These are phyloP conservation scores for Plecotus auritus DNA, from an alignment of 2,113 vertebrate genomes.

Conservation along the genomic window DNA sequence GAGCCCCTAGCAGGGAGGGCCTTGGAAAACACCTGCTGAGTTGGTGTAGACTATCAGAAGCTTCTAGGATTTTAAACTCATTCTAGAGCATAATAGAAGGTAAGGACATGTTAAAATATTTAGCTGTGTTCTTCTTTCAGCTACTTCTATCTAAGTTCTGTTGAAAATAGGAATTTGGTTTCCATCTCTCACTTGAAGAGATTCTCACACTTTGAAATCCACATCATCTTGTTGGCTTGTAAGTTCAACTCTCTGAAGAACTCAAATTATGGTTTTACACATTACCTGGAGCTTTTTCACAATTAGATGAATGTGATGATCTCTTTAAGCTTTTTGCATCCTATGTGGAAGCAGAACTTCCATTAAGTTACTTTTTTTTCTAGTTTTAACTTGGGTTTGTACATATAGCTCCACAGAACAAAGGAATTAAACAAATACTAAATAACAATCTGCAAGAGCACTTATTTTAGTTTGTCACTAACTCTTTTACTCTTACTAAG, in stretches of 20 bases:
- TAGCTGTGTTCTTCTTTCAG: not conserved
- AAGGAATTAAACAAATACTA: not conserved
- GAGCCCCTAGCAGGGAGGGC: too few species aligned
- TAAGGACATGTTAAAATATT: not conserved
- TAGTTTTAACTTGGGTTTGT: not conserved
- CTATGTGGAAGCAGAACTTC: not conserved
- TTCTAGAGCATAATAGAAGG: not conserved
- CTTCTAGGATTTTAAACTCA: not conserved
- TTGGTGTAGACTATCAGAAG: not conserved
- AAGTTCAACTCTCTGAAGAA: not conserved
- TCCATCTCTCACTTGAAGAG: not conserved
- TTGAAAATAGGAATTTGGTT: not conserved
- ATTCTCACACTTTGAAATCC: not conserved
- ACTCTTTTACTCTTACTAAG: not conserved
- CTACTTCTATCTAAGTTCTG: not conserved
- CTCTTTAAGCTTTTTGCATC: not conserved
- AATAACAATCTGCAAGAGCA: not conserved
- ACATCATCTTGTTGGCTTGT: not conserved
- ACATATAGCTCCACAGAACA: not conserved
- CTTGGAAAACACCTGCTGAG: not conserved
- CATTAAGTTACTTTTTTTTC: not conserved
- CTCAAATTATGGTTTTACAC: not conserved
- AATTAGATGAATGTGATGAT: not conserved
- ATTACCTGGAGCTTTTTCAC: not conserved
- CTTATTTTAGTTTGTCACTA: not conserved